Percentiles rank a stretch among this genome's conserved stretches.
These are phyloP conservation scores for Sylvia atricapilla DNA, from an alignment of 2,113 vertebrate genomes.

Conservation along the genomic window DNA sequence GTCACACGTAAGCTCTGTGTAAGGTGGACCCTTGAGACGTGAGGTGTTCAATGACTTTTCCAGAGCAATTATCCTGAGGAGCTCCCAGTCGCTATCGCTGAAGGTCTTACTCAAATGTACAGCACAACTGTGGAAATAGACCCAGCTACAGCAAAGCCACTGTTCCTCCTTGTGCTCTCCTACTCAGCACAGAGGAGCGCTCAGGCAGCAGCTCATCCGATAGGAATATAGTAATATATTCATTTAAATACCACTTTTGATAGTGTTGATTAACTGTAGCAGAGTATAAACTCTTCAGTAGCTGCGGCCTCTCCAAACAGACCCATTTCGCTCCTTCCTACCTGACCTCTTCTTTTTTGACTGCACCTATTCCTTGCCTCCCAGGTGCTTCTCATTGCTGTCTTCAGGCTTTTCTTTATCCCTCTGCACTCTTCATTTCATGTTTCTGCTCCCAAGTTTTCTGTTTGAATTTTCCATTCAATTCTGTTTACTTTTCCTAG, in stretches of 20 bases:
- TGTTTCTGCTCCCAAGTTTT: background rate
- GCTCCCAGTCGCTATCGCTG: background rate
- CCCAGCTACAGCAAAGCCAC: background rate
- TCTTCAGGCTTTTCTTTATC: background rate
- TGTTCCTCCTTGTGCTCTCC: background rate
- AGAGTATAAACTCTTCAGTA: background rate
- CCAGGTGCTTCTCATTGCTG: background rate
- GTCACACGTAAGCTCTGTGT: fast-evolving
- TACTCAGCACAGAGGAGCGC: background rate
- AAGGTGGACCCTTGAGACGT: fast-evolving
- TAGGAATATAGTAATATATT: background rate
- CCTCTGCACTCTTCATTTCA: background rate
- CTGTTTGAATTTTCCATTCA: background rate
- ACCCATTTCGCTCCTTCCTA: background rate
- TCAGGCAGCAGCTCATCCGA: fast-evolving
- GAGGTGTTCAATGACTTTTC: background rate
- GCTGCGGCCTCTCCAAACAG: background rate
- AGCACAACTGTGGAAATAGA: too few relatives aligned
- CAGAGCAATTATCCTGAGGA: background rate
- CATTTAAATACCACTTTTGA: background rate
- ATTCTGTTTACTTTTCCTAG: background rate
- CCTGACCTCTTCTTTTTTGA: background rate
- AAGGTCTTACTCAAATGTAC: background rate
- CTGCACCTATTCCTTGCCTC: background rate
- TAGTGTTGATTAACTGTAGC: background rate